Conservation (phyloP, 2,888 invertebrate genomes). For the Pheosia gnoma region DNA sequence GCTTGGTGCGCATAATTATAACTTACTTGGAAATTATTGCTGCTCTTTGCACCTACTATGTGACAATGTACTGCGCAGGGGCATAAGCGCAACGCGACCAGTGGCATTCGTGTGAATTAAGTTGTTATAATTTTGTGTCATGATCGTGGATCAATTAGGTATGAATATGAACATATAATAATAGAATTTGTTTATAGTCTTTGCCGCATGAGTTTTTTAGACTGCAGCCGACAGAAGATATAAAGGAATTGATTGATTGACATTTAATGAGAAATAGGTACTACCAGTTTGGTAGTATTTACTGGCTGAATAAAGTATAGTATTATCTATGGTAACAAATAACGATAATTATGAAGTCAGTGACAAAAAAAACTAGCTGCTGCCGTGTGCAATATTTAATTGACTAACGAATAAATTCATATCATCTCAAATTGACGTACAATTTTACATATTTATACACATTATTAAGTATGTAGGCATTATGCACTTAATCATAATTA, state of each 20-base stretch:
- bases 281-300: too few relatives aligned
- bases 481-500: neutral
- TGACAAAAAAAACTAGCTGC: conserved; percentile 25
- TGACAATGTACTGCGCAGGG: conserved; percentile 18
- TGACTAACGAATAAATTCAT: conserved; percentile 74
- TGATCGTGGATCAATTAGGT: too few relatives aligned
- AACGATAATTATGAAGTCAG: too few relatives aligned
- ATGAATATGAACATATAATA: too few relatives aligned
- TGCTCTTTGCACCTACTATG: conserved; percentile 26
- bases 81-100: conserved; percentile 7
- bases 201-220: too few relatives aligned
- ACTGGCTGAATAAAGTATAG: too few relatives aligned
- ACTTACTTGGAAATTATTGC: conserved; percentile 40
- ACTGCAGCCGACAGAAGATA: too few relatives aligned
- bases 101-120: neutral
- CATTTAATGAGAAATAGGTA: too few relatives aligned
- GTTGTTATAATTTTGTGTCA: neutral
- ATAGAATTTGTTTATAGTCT: too few relatives aligned
- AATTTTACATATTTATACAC: conserved; percentile 38
- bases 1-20: conserved; percentile 43
- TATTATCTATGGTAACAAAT: too few relatives aligned
- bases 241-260: too few relatives aligned
- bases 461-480: neutral
- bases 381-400: conserved; percentile 71
- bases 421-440: conserved; percentile 67